Evolutionary conservation across 2,113 vertebrate species (phyloP).

Genomic region (Lepus timidus): DNA sequence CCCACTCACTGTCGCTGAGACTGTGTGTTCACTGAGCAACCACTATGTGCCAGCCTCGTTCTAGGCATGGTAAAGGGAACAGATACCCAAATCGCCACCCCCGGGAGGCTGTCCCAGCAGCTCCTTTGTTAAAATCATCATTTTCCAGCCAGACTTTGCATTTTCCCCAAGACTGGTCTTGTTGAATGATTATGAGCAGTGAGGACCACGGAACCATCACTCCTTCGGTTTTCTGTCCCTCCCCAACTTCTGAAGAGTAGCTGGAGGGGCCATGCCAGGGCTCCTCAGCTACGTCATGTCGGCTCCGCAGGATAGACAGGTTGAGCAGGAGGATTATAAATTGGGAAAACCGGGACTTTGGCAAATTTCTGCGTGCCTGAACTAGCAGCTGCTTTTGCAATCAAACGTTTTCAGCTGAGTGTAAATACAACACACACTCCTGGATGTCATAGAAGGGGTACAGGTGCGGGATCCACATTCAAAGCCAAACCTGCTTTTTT

Average conservation of each 20-base stretch:
- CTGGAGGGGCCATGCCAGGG: not conserved
- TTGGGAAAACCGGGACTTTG: slow-evolving; percentile 4
- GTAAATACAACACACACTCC: not conserved
- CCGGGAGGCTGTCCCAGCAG: fast-evolving
- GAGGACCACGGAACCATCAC: not conserved
- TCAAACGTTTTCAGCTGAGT: not conserved
- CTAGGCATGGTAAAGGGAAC: not conserved
- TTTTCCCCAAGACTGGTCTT: not conserved
- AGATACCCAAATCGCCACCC: not conserved
- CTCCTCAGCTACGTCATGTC: fast-evolving
- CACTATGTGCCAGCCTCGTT: not conserved
- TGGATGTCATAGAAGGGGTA: fast-evolving
- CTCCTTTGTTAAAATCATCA: not conserved
- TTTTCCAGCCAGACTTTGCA: not conserved
- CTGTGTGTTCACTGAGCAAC: not conserved
- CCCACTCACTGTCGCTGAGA: not conserved
- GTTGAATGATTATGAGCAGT: not conserved
- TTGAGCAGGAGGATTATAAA: slow-evolving; percentile 39
- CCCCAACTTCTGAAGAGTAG: not conserved
- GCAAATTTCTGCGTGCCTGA: not conserved
- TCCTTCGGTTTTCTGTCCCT: not conserved
- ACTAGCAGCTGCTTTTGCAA: not conserved
- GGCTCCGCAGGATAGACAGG: slow-evolving; percentile 23
- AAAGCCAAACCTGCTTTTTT: not conserved
- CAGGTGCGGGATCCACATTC: not conserved